Base-by-base conservation (phyloP, 2,797 vertebrate species). In the Lacerta bilineata region DNA sequence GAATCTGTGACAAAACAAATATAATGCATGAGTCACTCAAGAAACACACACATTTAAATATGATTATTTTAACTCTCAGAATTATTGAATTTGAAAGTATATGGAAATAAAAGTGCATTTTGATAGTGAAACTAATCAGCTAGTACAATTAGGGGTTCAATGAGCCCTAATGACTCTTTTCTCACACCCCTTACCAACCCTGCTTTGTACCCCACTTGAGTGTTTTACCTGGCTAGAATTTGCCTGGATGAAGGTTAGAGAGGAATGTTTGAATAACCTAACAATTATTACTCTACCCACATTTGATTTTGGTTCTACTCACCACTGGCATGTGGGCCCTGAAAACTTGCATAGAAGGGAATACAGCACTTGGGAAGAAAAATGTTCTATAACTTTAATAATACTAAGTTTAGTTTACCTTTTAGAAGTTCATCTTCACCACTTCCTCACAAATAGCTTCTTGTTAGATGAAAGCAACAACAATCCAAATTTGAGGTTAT, bases 401-500 rank as follows among this genome's bases (percentile, higher is more conserved):
- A 68, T 13, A 17, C 18, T 39, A 33, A 33, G 46, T 17, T 74
- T 61, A 43, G 33, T 33, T 76, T 68, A 55, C 5, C n/a, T 75
- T 81, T 82, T 66, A n/a, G 71, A 74, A 82, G 36, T 29, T 66
- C 20, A 85, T 61, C 17, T 80, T 66, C 50, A 66, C 39, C 39
- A 85, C 36, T 80, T 84, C 83, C 39, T 78, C 39, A 18, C 36
- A 18, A 80, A 74, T 20, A 18, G 13, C 61, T 61, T 84, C 4
- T 59, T 33, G 15, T 71, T 71, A 46, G 6, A 46, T 43, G 23
- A 46, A 79, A 11, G 71, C 50, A 55, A 15, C 50, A 55, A 71
- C 1, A 69, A 85, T 55, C 29, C 18, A 84, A 68, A 76, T 80
- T 64, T 79, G 43, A 68, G 43, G 41, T n/a, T 18, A 89, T 86